phyloP scores from a whole-genome alignment of 2,888 invertebrate species.

The Meteorus cinctellus region DNA sequence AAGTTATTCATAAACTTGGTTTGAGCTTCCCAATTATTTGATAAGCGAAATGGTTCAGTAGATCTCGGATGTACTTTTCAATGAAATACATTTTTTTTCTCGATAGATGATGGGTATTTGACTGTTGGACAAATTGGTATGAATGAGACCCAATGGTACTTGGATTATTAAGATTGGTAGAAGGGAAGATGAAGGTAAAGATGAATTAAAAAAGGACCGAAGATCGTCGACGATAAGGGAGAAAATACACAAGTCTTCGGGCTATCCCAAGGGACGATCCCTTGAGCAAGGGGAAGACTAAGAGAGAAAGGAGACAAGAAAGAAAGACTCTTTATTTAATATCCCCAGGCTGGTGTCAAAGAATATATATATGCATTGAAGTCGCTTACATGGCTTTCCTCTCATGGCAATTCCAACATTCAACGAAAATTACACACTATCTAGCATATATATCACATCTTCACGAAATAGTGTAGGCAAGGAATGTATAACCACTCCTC shows the following conservation, averaged over 20 bases:
- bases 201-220: conserved; percentile 11
- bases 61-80: too few species aligned
- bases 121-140: conserved; percentile 65
- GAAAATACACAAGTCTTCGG: conserved; percentile 54
- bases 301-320: conserved; percentile 10
- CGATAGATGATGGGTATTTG: conserved; percentile 49
- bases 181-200: conserved; percentile 11
- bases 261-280: conserved; percentile 58
- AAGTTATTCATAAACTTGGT: too few species aligned
- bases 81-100: too few species aligned
- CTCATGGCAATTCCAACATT: conserved; percentile 31
- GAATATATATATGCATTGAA: conserved; percentile 55
- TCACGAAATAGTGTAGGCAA: conserved; percentile 25
- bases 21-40: too few species aligned
- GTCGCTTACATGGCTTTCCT: conserved; percentile 38
- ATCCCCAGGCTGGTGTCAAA: conserved; percentile 68
- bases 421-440: conserved; percentile 36
- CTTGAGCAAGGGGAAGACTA: conserved; percentile 30
- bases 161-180: conserved; percentile 20
- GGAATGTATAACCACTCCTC: background rate
- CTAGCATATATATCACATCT: conserved; percentile 13
- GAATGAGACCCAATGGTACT: conserved; percentile 56
- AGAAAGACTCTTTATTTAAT: conserved; percentile 68
- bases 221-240: conserved; percentile 41
- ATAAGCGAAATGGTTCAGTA: too few species aligned